Evolutionary conservation across 2,797 vertebrate species (phyloP), one percentile per base, ranked within the genome.

Genomic region (Dermochelys coriacea): DNA sequence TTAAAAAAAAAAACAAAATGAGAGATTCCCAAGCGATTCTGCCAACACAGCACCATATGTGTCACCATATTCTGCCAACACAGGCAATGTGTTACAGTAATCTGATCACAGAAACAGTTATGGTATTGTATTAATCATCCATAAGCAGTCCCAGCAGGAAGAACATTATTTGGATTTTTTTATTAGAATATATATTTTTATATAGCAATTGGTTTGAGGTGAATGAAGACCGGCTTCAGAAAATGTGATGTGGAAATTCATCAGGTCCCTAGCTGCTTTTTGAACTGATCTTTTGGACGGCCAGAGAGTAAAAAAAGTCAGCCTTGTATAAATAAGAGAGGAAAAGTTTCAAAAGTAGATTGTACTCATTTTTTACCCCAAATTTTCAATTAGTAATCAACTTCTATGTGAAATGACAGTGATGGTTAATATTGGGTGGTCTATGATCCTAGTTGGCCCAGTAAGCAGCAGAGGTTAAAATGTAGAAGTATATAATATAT

Each of bases 41-140:
- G 90, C 90, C 90, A 95, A 96, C 79, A 90, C 34, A 31, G 9
- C 78, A 59, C 93, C 94, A 75, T 87, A 91, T n/a, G n/a, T n/a
- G n/a, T n/a, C n/a, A n/a, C n/a, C n/a, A n/a, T n/a, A 98, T 92
- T 96, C 95, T 97, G 90, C 90, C 90, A 95, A 96, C 79, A 90
- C 34, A 31, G 95, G 96, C 93, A 93, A 96, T 85, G 57, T 12
- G 50, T 95, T 96, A 95, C 80, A 77, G 82, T 97, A 94, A 96
- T 95, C 93, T 97, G 97, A 98, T 98, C 96, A 97, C 95, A 97
- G 95, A 94, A 96, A 96, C 54, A 93, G 94, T 97, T 96, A 95
- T 96, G 77, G 86, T 96, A 94, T 91, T 93, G 96, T 96, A 97
- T 93, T 96, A 98, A 97, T 97, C 90, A 97, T 96, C 95, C 91